A percentile compares a stretch with the other conserved stretches of the same genome.
Conservation (phyloP, 1,140 invertebrate species). For the Panagrolaimus sp. region DNA sequence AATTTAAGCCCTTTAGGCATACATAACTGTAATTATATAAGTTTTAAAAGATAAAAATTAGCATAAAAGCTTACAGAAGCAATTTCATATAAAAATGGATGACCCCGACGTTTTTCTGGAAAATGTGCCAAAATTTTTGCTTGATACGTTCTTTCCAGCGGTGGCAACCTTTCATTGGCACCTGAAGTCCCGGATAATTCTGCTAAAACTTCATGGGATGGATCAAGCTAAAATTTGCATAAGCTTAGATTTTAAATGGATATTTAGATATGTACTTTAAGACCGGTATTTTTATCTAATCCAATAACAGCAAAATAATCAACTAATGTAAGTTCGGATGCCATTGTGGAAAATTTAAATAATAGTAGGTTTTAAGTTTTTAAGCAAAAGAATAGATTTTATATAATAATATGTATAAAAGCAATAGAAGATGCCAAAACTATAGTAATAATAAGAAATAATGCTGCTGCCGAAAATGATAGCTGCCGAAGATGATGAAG, state of each 20-base stretch:
- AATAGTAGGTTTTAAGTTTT: too few relatives aligned
- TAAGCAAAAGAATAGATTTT: too few relatives aligned
- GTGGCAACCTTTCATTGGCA: conserved; percentile 64
- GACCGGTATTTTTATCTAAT: conserved; percentile 79
- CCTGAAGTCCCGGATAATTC: conserved; percentile 22
- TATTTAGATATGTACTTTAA: conserved; percentile 78
- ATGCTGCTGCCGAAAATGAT: too few relatives aligned
- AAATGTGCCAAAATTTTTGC: conserved; percentile 87
- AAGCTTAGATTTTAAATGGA: too few relatives aligned
- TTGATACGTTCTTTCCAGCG: conserved; percentile 86
- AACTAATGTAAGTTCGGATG: conserved; percentile 65
- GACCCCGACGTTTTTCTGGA: conserved; percentile 64
- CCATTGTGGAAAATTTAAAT: too few relatives aligned
- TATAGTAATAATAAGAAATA: too few relatives aligned
- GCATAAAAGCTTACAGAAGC: conserved; percentile 77
- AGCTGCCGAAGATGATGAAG: too few relatives aligned
- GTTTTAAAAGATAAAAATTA: conserved; percentile 21
- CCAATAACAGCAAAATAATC: conserved; percentile 97
- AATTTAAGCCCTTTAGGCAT: conserved; percentile 86
- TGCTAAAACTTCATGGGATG: conserved; percentile 27
- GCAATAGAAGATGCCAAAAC: too few relatives aligned
- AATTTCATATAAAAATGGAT: conserved; percentile 75
- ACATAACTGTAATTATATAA: conserved; percentile 72
- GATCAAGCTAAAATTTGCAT: conserved; percentile 37
- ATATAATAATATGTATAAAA: too few relatives aligned